These are phyloP conservation scores for Amphipyra tragopoginis DNA, from an alignment of 2,888 invertebrate species.

Conservation along the genomic window DNA sequence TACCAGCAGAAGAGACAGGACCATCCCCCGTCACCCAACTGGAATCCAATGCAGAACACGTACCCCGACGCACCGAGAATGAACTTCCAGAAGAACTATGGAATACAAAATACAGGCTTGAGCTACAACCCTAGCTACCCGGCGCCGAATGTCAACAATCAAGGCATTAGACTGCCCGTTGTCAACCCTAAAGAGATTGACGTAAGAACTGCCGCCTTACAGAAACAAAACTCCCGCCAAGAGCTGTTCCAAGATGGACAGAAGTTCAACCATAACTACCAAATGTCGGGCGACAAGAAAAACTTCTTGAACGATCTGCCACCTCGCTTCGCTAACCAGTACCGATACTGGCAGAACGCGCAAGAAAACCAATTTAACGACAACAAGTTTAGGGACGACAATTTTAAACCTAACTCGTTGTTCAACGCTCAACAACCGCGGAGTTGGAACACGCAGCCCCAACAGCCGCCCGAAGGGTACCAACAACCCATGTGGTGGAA, in stretches of 20 bases:
- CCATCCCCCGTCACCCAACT: conserved; percentile 62
- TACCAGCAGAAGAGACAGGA: conserved; percentile 72
- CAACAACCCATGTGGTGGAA: conserved; percentile 80
- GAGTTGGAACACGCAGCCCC: conserved; percentile 64
- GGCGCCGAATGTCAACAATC: conserved; percentile 62
- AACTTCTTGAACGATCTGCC: conserved; percentile 85
- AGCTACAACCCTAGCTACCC: conserved; percentile 76
- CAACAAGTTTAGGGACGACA: conserved; percentile 82
- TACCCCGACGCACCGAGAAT: conserved; percentile 69
- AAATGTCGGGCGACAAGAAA: conserved; percentile 83
- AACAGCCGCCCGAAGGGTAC: conserved; percentile 63
- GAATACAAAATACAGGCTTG: conserved; percentile 73
- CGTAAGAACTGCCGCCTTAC: conserved; percentile 84
- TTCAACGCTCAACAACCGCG: conserved; percentile 63
- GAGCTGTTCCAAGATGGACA: conserved; percentile 80
- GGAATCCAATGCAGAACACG: conserved; percentile 62
- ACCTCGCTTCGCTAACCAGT: conserved; percentile 85
- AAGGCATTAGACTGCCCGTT: conserved; percentile 81
- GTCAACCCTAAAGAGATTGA: conserved; percentile 89
- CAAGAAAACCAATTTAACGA: conserved; percentile 79
- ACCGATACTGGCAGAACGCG: conserved; percentile 82
- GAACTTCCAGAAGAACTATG: conserved; percentile 80
- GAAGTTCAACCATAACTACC: conserved; percentile 81
- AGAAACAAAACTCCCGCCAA: conserved; percentile 83
- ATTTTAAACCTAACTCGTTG: conserved; percentile 63